A percentile compares a stretch with the other conserved stretches of the same genome.
These are phyloP conservation scores for Plestiodon gilberti DNA, from an alignment of 2,113 vertebrate genomes.

Conservation along the genomic window DNA sequence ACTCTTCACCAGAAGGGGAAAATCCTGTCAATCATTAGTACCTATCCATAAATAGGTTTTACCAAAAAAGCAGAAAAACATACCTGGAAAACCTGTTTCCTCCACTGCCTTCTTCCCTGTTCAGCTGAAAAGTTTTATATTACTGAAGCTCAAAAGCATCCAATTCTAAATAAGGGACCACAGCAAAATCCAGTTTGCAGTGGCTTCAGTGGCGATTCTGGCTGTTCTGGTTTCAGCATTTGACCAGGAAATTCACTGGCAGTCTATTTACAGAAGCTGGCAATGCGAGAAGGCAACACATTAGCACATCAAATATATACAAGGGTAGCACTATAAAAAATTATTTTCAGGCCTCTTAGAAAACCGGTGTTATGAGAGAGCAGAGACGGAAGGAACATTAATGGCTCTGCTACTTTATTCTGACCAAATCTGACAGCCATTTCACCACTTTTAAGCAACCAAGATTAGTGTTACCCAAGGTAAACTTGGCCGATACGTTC, in stretches of 20 bases:
- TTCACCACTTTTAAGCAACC: background rate
- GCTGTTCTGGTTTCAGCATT: background rate
- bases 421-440: background rate
- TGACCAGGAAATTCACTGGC: background rate
- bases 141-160: background rate
- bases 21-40: background rate
- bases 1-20: background rate
- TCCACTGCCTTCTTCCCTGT: background rate
- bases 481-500: background rate
- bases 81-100: background rate
- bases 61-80: background rate
- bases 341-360: background rate
- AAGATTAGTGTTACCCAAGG: background rate
- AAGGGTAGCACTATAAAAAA: background rate
- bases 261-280: background rate
- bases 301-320: too few species aligned
- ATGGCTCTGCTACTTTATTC: background rate
- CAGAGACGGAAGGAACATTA: background rate
- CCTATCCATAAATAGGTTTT: background rate
- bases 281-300: background rate
- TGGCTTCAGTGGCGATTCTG: background rate
- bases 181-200: background rate
- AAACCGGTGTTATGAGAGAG: background rate
- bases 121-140: background rate
- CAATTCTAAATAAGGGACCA: background rate